Evolutionary conservation across 2,797 vertebrate genomes (phyloP), one percentile per base, ranked within the genome.

Genomic region (Octomys mimax): DNA sequence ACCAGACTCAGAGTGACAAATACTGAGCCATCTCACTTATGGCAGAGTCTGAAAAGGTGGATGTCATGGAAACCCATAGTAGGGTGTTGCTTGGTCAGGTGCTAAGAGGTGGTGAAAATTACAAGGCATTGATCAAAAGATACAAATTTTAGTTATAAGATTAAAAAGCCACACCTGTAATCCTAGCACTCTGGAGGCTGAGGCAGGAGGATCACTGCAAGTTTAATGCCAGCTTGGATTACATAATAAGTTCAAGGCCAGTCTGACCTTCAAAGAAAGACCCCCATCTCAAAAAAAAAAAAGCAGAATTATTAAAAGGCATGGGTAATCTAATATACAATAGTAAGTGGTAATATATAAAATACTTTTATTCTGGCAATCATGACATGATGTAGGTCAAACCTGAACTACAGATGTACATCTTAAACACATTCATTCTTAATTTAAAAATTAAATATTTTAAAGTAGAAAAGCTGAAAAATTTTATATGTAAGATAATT

Each of bases 51-150:
- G 52, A 62, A 71, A 73, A 24, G 49, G 18, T 61, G 31, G 14
- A 66, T 31, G 1, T 57, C 49, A 7, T 21, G 5, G n/a, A 75
- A 73, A 7, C 5, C 31, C 57, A 70, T 10, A 19, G 0, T 24
- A 39, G 46, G 46, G 33, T 5, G 1, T 81, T 31, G 6, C 4
- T 84, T 70, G 5, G 36, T 21, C 12, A 10, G 28, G 7, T 31
- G 6, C 42, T 82, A 46, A n/a, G 1, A 4, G 9, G 4, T n/a
- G 42, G 16, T 0, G 0, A 19, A 92, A 54, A 14, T 3, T 36
- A 7, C 11, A 24, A 57, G n/a, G 3, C 64, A 5, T 31, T 75
- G 8, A 33, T 28, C 64, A 81, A 80, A 93, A 14, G 3, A 12
- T 31, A 81, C 26, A 59, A 33, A 24, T 7, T 75, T 66, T 21